Base-by-base conservation (phyloP, 2,888 invertebrate genomes). In the Pammene fasciana region DNA sequence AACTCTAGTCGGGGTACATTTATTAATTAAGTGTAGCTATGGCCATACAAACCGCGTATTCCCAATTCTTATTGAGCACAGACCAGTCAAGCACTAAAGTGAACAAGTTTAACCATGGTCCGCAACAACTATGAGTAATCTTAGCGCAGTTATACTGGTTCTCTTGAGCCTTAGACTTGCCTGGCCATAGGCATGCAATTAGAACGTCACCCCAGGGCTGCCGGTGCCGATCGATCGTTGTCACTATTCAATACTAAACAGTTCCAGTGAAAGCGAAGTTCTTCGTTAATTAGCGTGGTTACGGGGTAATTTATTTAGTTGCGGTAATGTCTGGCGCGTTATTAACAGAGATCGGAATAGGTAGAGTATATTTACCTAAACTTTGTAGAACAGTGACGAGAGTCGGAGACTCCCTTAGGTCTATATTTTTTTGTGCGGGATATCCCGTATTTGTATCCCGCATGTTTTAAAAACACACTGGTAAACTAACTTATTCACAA, bases 281-380 rank as follows among this genome's bases (percentile, higher is more conserved):
- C 81, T 76, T 83, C 65, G 65, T 81, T 86, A 86, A 88, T 88
- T 86, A 86, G 84, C 79, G 82, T 86, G 79, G 76, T 85, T 83
- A 82, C 81, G 72, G 79, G 81, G 82, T 87, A 87, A 88, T 88
- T 87, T 88, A 87, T 88, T 88, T 86, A 85, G 84, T 82, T 84
- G 82, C 79, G 80, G 80, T 87, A 82, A 86, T 84, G 85, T 86
- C 87, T 87, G 84, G 83, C 86, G 74, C 79, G 78, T 83, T 81
- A 81, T n/a, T n/a, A n/a, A n/a, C n/a, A n/a, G n/a, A n/a, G n/a
- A n/a, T n/a, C n/a, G n/a, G n/a, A n/a, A n/a, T n/a, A n/a, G n/a
- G n/a, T n/a, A n/a, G n/a, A n/a, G n/a, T n/a, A n/a, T n/a, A n/a
- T n/a, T n/a, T n/a, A n/a, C n/a, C n/a, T n/a, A n/a, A n/a, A n/a